A percentile compares a stretch with the other conserved stretches of the same genome.
These are phyloP conservation scores for Aporrectodea caliginosa DNA, from an alignment of 1,140 invertebrate species.

Conservation along the genomic window DNA sequence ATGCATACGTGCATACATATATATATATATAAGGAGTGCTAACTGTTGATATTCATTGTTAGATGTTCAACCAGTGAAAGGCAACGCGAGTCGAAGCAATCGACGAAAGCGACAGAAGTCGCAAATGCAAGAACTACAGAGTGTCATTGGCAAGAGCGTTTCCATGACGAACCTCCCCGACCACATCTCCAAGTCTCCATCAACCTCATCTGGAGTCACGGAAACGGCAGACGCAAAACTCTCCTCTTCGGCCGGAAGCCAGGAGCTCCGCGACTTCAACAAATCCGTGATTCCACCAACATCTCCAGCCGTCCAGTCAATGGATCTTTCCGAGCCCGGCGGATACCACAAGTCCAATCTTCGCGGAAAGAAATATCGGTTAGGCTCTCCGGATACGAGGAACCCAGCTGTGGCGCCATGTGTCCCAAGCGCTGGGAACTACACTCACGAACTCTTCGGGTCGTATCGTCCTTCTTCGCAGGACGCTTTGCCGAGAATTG, in stretches of 20 bases:
- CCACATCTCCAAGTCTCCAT: too few species aligned
- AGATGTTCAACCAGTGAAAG: background rate
- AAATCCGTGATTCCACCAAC: background rate
- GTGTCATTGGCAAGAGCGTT: background rate
- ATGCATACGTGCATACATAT: too few species aligned
- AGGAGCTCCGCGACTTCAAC: background rate
- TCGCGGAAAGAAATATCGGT: background rate
- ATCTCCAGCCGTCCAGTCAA: background rate
- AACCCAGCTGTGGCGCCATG: background rate
- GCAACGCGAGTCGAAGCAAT: background rate
- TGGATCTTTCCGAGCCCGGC: too few species aligned
- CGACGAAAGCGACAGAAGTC: background rate
- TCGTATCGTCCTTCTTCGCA: background rate
- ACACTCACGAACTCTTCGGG: background rate
- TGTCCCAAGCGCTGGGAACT: background rate
- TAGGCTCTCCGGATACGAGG: background rate
- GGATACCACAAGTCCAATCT: background rate
- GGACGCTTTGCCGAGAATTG: background rate
- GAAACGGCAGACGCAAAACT: too few species aligned
- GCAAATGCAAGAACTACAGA: background rate
- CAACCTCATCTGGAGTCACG: too few species aligned
- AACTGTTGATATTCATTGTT: too few species aligned
- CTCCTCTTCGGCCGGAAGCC: background rate
- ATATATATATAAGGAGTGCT: too few species aligned
- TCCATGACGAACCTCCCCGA: background rate